Evolutionary conservation across 53 echinoderm and acorn worm species (phyloP), one percentile per base, ranked within the genome.

Genomic region (Echinarachnius parma): DNA sequence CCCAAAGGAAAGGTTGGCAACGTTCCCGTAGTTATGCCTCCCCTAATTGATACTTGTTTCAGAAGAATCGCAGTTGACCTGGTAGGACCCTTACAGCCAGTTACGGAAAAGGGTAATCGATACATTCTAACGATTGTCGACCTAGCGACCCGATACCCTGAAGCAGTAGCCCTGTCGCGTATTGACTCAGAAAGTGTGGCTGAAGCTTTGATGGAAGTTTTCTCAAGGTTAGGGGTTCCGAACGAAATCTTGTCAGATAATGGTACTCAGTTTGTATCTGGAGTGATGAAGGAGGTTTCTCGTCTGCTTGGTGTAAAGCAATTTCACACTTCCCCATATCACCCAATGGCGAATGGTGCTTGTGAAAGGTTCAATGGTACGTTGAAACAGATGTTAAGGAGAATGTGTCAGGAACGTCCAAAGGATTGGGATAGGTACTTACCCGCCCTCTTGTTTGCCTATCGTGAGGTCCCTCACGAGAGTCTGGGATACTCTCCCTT

Each of bases 261-360:
- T 46, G 84, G 78, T 16, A 66, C 67, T 1, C 84, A 83, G 24
- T 83, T 83, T 33, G 47, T 50, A 9, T 78, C 84, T 26, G 69
- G 53, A 10, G 30, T 83, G 1, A 79, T 84, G 64, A 84, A 62
- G 28, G 72, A 80, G 62, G 48, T 80, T 7, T 37, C 53, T 23
- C 49, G 54, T 16, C 52, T 71, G 15, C 21, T 84, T 15, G 21
- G 28, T 18, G 31, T 80, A 2, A 80, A 75, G 29, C 70, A 74
- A 29, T 10, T 80, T 1, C 44, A 59, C 16, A 84, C 85, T 34
- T 61, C 78, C 14, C 56, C 78, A 21, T 83, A 78, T 10, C 83
- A 83, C 31, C 58, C 77, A 13, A 58, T 78, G 77, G 30, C 53
- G 8, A 82, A 76, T 37, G 82, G 76, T 5, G 21, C 61, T 1